Base-by-base conservation (phyloP, 2,113 vertebrate species). In the Columbina picui region DNA sequence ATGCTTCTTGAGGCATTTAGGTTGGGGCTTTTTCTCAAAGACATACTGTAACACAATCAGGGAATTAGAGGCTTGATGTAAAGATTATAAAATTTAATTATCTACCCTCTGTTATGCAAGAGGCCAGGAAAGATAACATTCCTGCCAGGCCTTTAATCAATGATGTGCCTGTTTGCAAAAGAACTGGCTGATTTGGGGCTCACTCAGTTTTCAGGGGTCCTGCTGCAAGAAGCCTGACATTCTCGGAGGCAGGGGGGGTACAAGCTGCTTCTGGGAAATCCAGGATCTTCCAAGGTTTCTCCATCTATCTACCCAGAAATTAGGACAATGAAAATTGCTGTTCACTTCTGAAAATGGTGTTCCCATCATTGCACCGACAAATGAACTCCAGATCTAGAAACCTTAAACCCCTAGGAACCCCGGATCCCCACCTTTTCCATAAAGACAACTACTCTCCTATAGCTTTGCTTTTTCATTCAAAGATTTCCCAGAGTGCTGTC, bases 61-160 rank as follows among this genome's bases (percentile, higher is more conserved):
- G 34, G 89, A 94, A 74, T 85, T 95, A 89, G 57, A 95, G 89
- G 84, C 70, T 95, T 89, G 91, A 91, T 94, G 45, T 16, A 82
- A 85, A 95, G 89, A 93, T 85, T 76, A 87, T 93, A 50, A 47
- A 87, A 83, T 89, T 79, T 93, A 89, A 96, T 96, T 94, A 91
- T 80, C 70, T 53, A 32, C 25, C 49, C 16, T 91, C 65, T 75
- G 49, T 97, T 91, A 83, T 43, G 84, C 84, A 95, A 95, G 80
- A 89, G 61, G 70, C 67, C 36, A 19, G 67, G 71, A 55, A 76
- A 93, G 95, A 94, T 96, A 93, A 83, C 71, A 87, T 73, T 93
- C 70, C 91, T 93, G n/a, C 25, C 59, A 82, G 84, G 39, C 26
- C 94, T 96, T 91, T 94, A 94, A 87, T 94, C 91, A 89, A 65